phyloP scores from a whole-genome alignment of 2,888 invertebrate species.

The Sminthurides aquaticus region DNA sequence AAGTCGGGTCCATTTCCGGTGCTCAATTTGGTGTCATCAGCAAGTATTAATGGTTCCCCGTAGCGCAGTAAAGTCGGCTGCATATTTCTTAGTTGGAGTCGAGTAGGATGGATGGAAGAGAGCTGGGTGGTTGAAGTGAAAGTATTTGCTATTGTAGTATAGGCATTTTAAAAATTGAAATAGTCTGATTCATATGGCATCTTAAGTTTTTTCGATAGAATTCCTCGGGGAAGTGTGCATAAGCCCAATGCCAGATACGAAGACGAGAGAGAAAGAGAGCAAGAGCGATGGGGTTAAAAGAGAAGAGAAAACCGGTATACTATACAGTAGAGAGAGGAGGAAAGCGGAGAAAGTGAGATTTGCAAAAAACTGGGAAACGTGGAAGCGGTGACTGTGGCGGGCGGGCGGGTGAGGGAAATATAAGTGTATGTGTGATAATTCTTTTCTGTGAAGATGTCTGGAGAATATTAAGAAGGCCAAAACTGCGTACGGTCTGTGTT shows the following conservation, averaged over 20 bases:
- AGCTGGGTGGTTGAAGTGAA: background rate
- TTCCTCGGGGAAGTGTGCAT: background rate
- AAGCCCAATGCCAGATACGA: background rate
- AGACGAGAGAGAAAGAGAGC: background rate
- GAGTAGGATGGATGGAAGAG: background rate
- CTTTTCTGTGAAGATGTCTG: background rate
- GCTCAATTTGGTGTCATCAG: slow-evolving; percentile 1
- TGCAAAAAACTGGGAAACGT: background rate
- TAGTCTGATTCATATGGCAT: background rate
- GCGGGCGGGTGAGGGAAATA: background rate
- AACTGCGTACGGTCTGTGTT: too few species aligned
- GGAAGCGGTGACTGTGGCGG: background rate
- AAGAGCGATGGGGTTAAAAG: background rate
- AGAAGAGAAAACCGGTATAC: background rate
- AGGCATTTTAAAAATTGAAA: slow-evolving; percentile 8
- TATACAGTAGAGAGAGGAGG: too few species aligned
- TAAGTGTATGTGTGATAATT: background rate
- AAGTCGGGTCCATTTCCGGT: background rate
- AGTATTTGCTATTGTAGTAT: background rate
- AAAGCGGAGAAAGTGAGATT: background rate
- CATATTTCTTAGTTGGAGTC: background rate
- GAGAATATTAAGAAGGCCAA: background rate
- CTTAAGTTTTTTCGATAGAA: background rate
- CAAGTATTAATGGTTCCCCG: slow-evolving; percentile 7
- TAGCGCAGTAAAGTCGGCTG: slow-evolving; percentile 3